Evolutionary conservation across 2,113 vertebrate species (phyloP), one percentile per base, ranked within the genome.

Genomic region (Ranitomeya imitator): DNA sequence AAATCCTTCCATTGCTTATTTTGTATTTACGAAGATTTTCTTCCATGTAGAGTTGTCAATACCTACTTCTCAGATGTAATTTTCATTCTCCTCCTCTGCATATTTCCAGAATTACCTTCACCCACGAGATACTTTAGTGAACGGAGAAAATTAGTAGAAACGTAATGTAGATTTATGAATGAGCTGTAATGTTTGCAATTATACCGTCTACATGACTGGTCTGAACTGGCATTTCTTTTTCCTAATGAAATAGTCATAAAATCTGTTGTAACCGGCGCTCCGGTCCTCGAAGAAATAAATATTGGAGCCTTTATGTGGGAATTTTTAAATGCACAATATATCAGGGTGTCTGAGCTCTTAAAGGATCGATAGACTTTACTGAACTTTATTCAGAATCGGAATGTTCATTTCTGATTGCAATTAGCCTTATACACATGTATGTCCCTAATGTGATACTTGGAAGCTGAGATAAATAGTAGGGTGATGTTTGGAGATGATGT

Each of bases 221-320:
- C 12, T 61, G 79, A 19, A 18, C 57, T 63, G 23, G 79, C 23
- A 61, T 37, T 8, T 23, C 79, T 37, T 18, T 31, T 16, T 16
- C 19, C 79, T 60, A 60, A 31, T 81, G 37, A 81, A 81, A 81
- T 81, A 19, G 26, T 19, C 59, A 81, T 81, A 61, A 81, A 81
- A 81, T 23, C 57, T 61, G 79, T 61, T 81, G 79, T 61, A 81
- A 81, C 73, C 79, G 6, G 57, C 26, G 31, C 55, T 52, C 37
- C 15, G 13, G 31, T 26, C 52, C 57, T 73, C 31, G 19, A 11
- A 73, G n/a, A 73, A 73, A 21, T 71, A n/a, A 18, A 79, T 57
- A 14, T 26, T 31, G 26, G 23, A 71, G 23, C 12, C 23, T 57
- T 13, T 79, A 59, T 55, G 78, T 26, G 78, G 54, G 59, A 59